Evolutionary conservation across 2,113 vertebrate genomes (phyloP), one percentile per base, ranked within the genome.

Genomic region (Rallus limicola): DNA sequence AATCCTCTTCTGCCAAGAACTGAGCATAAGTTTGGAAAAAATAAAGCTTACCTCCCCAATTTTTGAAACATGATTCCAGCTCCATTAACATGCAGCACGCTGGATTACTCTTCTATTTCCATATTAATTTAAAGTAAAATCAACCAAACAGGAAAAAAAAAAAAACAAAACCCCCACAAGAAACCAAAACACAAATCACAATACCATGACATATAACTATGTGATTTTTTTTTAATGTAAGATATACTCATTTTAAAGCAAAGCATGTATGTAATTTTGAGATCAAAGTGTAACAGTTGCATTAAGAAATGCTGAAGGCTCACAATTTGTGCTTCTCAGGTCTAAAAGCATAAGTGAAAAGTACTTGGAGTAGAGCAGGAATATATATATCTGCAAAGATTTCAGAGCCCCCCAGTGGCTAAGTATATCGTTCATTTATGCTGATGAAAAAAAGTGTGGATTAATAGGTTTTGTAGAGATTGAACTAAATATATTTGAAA

Each of bases 231-330:
- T 23, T 7, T 31, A 11, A 11, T 34, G 9, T 58, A 46, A 6
- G 34, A 29, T 11, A 60, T 42, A 64, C 3, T 80, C 2, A 28
- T 79, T 69, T 84, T 48, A 62, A 87, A 65, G 62, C 24, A 19
- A 72, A 64, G 34, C 0, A 0, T 68, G 6, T 59, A 16, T 42
- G 0, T 6, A 24, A 25, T 15, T 82, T 86, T 0, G 0, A 83
- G 50, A 91, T 88, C 9, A 36, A 88, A 58, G 23, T 83, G 14
- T 77, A 64, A 7, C 36, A 68, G 12, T 55, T 42, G 10, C 5
- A 2, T 56, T 82, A 65, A 88, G 16, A 79, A 71, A 65, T 88
- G 17, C 48, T 60, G 58, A 78, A 89, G 36, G 19, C 9, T 85
- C 48, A 34, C 29, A 56, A 6, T 65, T 85, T 53, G 55, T 85